Evolutionary conservation across 2,113 vertebrate genomes (phyloP).

Genomic region (Trogon melanurus): DNA sequence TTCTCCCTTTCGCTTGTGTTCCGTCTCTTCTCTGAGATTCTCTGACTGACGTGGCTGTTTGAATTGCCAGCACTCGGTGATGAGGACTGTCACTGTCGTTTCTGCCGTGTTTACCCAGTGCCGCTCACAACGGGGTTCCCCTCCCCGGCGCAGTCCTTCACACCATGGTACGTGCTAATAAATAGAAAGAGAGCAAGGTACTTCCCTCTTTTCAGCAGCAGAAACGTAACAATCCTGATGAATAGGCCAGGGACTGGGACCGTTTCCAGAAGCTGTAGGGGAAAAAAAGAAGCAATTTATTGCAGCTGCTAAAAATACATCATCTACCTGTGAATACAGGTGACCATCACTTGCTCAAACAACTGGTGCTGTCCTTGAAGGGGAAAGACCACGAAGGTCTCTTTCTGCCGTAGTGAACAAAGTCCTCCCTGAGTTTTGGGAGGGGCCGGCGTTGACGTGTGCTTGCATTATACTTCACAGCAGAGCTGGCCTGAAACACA

Average conservation of each 20-base stretch:
- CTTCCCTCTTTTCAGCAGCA: slow-evolving; percentile 18
- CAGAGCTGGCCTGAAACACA: background rate
- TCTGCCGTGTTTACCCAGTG: slow-evolving; percentile 7
- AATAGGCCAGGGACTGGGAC: slow-evolving; percentile 19
- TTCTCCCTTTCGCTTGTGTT: background rate
- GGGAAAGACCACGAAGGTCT: background rate
- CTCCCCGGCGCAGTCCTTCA: background rate
- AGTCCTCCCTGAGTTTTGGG: background rate
- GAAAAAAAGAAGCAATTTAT: slow-evolving; percentile 41
- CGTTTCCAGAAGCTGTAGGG: slow-evolving; percentile 40
- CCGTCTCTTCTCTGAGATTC: background rate
- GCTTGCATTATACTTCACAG: background rate
- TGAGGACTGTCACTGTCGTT: slow-evolving; percentile 20
- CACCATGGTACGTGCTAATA: background rate
- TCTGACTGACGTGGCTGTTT: background rate
- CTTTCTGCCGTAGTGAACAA: background rate
- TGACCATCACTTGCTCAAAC: slow-evolving; percentile 22
- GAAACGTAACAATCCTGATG: background rate
- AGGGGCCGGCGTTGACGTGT: fast-evolving
- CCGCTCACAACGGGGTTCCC: background rate
- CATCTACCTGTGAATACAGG: slow-evolving; percentile 58
- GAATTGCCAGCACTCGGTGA: background rate
- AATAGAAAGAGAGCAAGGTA: background rate
- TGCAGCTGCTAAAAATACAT: slow-evolving; percentile 14
- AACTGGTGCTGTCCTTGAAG: slow-evolving; percentile 26